Conservation (phyloP, 2,888 invertebrate genomes). For the Dexiosoma caninum region DNA sequence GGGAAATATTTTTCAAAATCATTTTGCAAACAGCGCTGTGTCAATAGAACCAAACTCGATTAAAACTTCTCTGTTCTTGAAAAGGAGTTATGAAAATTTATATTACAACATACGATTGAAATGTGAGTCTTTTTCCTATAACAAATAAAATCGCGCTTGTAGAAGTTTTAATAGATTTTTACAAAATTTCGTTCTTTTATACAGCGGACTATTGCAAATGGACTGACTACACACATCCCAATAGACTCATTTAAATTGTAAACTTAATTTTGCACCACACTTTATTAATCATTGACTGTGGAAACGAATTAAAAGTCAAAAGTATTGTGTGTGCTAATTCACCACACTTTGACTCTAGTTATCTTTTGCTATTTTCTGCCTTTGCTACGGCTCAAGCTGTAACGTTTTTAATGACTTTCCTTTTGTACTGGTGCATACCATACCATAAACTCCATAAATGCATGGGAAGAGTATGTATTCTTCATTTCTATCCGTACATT, state of each 20-base stretch:
- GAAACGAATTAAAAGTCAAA: background rate
- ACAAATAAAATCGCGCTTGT: too few species aligned
- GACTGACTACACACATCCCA: background rate
- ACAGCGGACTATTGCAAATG: too few species aligned
- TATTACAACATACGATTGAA: too few species aligned
- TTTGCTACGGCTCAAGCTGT: background rate
- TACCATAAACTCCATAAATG: background rate
- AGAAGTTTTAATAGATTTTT: too few species aligned
- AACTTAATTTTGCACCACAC: background rate
- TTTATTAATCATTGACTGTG: background rate
- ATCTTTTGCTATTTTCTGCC: constrained; percentile 35
- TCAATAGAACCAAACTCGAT: too few species aligned
- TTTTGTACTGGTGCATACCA: background rate
- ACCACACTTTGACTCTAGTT: constrained; percentile 58
- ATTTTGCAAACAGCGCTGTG: too few species aligned
- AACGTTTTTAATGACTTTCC: constrained; percentile 6
- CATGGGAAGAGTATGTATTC: background rate
- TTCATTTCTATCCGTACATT: constrained; percentile 18
- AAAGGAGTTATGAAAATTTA: too few species aligned
- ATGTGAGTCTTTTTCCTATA: too few species aligned
- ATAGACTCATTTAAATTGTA: background rate
- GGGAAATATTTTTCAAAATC: too few species aligned
- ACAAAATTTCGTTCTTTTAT: too few species aligned
- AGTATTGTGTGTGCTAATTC: constrained; percentile 30
- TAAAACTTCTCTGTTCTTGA: too few species aligned